Conservation (phyloP, 1,140 invertebrate genomes). For the Ips typographus region DNA sequence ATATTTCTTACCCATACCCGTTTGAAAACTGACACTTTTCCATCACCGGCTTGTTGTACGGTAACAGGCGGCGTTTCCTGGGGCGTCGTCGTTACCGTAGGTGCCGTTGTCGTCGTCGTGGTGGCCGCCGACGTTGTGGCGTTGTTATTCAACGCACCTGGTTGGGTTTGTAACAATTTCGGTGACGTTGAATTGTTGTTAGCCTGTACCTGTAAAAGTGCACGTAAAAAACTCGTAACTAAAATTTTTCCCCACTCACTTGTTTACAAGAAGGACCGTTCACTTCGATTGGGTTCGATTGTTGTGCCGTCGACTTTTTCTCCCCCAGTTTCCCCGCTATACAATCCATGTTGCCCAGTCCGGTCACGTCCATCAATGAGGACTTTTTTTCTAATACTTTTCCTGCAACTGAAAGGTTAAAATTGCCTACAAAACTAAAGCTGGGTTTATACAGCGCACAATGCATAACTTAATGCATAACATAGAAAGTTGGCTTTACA, state of each 20-base stretch:
- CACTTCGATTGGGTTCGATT: slow-evolving; percentile 21
- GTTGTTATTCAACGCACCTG: slow-evolving; percentile 12
- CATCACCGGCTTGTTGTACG: slow-evolving; percentile 52
- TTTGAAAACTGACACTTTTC: slow-evolving; percentile 60
- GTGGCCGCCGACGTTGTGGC: slow-evolving; percentile 51
- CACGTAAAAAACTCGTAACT: background rate
- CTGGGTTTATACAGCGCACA: no score
- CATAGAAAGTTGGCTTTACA: no score
- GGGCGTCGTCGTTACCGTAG: slow-evolving; percentile 54
- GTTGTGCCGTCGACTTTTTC: slow-evolving; percentile 17
- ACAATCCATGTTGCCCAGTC: slow-evolving; percentile 15
- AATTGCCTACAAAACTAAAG: no score
- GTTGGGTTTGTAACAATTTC: slow-evolving; percentile 33
- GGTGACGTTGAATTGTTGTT: slow-evolving; percentile 46
- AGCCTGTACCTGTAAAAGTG: slow-evolving; percentile 37
- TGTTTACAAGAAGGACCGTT: slow-evolving; percentile 35
- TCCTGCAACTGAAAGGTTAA: background rate
- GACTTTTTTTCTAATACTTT: slow-evolving; percentile 34
- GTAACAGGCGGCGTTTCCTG: slow-evolving; percentile 49
- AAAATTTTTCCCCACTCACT: slow-evolving; percentile 8
- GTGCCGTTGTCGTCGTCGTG: slow-evolving; percentile 52
- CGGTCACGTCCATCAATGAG: background rate
- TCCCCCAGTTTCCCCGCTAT: slow-evolving; percentile 16
- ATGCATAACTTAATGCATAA: no score
- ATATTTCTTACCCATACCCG: slow-evolving; percentile 54